Base-by-base conservation (phyloP, 2,888 invertebrate species). In the Ormyrus pomaceus region DNA sequence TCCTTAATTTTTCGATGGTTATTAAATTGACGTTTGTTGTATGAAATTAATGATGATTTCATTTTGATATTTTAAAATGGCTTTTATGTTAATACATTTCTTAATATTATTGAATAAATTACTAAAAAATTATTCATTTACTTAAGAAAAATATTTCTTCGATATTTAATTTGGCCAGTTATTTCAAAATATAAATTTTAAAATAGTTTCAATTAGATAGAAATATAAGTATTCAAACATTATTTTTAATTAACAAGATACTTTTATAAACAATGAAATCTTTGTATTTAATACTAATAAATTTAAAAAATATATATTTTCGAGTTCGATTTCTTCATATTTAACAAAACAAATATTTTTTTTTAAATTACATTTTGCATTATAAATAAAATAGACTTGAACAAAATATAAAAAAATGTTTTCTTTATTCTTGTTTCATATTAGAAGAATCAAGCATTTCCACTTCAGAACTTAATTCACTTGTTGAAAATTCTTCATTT, bases 361-460 rank as follows among this genome's bases (percentile, higher is more conserved):
- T 51, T 51, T 10, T 59, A 68, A 45, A 34, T 34, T 34, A 46
- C 55, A 74, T 53, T 19, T 64, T 73, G 34, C 4, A 34, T 34
- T 34, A 34, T 58, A 58, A 46, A 50, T 71, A 64, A 34, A 34
- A 34, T 34, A 34, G 34, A 4, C 34, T 34, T 34, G 34, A 34
- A 4, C 3, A 34, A 34, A 58, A 70, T 8, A 34, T 13, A 62
- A 62, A 72, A 77, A 77, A 64, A 74, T 19, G 53, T 13, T 46
- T 81, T 79, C 69, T 68, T 81, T 88, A 88, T 82, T 91, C 90
- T 85, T 90, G 89, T 78, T 88, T 89, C 19, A 89, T 88, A 11
- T 89, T 89, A 2, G 91, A 90, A 6, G 91, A 90, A 84, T 91
- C 91, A 72, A 91, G 85, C 91, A 91, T 91, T 85, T 91, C 91